phyloP scores from a whole-genome alignment of 1,140 invertebrate genomes.

The Steinernema khuongi region DNA sequence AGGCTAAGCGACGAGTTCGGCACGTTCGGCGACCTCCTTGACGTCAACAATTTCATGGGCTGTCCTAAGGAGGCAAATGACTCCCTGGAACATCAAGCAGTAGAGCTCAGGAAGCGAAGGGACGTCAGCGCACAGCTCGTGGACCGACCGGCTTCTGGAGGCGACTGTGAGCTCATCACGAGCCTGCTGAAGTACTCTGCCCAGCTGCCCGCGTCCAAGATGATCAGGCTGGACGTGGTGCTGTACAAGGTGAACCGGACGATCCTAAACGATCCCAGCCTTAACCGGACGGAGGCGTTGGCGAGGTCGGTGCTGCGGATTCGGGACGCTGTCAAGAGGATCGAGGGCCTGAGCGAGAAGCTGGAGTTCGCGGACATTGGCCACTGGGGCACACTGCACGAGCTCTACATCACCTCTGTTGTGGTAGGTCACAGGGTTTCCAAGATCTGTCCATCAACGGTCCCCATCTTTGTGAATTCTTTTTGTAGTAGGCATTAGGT shows the following conservation, averaged over 20 bases:
- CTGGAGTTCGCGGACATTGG: neutral
- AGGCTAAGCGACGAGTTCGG: neutral
- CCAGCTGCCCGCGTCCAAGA: neutral
- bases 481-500: neutral
- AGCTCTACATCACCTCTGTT: neutral
- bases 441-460: neutral
- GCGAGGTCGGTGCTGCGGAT: neutral
- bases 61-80: neutral
- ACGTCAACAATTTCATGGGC: conserved; percentile 1
- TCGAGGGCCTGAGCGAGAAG: neutral
- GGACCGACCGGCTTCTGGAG: neutral
- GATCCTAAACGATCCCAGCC: neutral
- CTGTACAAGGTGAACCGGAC: conserved; percentile 2
- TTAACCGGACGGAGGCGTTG: neutral
- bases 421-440: neutral
- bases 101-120: neutral
- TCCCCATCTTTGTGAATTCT: neutral
- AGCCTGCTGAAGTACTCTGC: neutral
- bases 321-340: neutral
- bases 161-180: neutral
- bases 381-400: neutral
- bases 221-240: neutral
- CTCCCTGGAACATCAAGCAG: neutral
- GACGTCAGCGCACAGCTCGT: neutral
- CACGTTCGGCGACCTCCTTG: neutral